A percentile compares a stretch with the other conserved stretches of the same genome.
These are phyloP conservation scores for Manis pentadactyla DNA, from an alignment of 2,797 vertebrate genomes.

Conservation along the genomic window DNA sequence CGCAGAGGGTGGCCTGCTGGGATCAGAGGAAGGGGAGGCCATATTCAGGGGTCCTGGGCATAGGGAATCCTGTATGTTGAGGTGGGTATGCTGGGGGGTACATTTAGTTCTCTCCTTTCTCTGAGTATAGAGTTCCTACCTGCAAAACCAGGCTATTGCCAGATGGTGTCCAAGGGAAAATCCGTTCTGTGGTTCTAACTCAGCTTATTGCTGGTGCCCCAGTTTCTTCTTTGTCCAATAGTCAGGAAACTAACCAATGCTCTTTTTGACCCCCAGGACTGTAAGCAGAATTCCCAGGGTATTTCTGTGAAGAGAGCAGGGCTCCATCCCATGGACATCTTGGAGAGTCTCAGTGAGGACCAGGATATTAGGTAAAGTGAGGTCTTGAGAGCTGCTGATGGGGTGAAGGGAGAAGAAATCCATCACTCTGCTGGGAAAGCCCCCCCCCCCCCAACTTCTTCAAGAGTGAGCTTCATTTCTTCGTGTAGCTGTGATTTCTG, in stretches of 20 bases:
- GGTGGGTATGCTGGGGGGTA: too few species aligned
- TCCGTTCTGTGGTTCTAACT: not conserved
- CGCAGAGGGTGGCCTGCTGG: not conserved
- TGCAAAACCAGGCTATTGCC: not conserved
- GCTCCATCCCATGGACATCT: not conserved
- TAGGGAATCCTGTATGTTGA: not conserved
- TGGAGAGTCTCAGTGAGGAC: not conserved
- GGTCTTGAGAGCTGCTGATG: not conserved
- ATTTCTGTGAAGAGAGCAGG: not conserved
- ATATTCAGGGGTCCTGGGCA: not conserved
- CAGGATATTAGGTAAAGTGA: not conserved
- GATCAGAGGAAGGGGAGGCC: not conserved
- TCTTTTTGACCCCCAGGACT: not conserved
- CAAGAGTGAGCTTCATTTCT: not conserved
- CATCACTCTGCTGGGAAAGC: not conserved
- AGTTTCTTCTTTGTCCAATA: not conserved
- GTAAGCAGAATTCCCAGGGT: not conserved
- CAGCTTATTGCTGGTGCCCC: not conserved
- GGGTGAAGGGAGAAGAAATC: not conserved
- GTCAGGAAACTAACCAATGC: not conserved
- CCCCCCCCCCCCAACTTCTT: not conserved
- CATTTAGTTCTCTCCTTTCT: not conserved
- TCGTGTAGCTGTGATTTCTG: not conserved
- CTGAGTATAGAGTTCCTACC: not conserved
- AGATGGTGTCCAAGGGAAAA: not conserved